Base-by-base conservation (phyloP, 2,888 invertebrate species). In the Cybosia mesomella region DNA sequence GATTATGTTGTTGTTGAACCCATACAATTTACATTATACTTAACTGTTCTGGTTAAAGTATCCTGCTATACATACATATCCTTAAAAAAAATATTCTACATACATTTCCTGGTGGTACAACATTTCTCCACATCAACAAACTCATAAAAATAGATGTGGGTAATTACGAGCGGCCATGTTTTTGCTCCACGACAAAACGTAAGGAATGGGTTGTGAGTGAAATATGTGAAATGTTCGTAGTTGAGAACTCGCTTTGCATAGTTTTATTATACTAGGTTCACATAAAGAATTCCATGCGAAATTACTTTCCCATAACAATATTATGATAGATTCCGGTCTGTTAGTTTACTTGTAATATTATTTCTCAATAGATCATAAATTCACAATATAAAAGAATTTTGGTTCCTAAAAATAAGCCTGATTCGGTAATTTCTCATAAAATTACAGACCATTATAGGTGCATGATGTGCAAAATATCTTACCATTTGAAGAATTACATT, bases 71-170 rank as follows among this genome's bases (percentile, higher is more conserved):
- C 60, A 59, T 55, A 60, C 39, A 43, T 60, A 57, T 58, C 60
- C 55, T 60, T 60, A 57, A 68, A 22, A 49, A 24, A 61, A 53
- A 43, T n/a, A 65, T 61, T 65, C 61, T 65, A 64, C 61, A 65
- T 61, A 60, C 61, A 64, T 60, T 68, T 65, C 64, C 66, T 69
- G 65, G 62, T 9, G 57, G 18, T 68, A 75, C 75, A 72, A 70
- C 77, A 79, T 79, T 74, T 75, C 71, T 74, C 66, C 71, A 70
- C 80, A 79, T 79, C 77, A 79, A 79, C 80, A 74, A 72, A 74
- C 75, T 69, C 80, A 79, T 79, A 79, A 79, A 79, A 79, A 79
- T 77, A 79, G 66, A 79, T 77, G 79, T 60, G 66, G 61, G 79
- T 77, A 79, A 79, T 79, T 79, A 79, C 71, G 64, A 13, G 43